Percentiles rank a stretch among this genome's conserved stretches.
Conservation (phyloP, 2,797 vertebrate genomes). For the Cynopterus sphinx region DNA sequence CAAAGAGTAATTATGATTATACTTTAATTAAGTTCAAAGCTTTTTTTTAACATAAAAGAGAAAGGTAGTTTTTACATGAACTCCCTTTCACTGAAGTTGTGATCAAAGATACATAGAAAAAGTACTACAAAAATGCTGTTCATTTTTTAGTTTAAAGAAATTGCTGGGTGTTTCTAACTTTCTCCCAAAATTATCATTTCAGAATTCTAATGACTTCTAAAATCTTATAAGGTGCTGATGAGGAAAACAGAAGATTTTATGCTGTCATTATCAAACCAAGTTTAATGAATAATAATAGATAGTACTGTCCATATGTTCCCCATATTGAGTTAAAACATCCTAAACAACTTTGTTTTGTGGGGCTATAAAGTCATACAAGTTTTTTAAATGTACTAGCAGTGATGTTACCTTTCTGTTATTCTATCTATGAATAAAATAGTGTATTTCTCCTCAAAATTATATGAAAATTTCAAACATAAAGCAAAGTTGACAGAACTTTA, state of each 20-base stretch:
- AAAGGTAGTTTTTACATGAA: neutral
- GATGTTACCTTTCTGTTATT: neutral
- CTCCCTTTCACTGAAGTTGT: neutral
- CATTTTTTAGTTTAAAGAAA: neutral
- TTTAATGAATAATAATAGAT: neutral
- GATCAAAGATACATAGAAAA: neutral
- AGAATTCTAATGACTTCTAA: neutral
- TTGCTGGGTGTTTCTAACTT: neutral
- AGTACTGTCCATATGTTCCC: neutral
- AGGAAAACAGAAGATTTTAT: neutral
- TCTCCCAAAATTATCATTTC: neutral
- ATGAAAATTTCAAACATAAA: neutral
- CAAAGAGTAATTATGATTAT: neutral
- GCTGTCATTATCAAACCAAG: neutral
- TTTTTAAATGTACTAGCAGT: neutral
- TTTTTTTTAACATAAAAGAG: slow-evolving; percentile 25
- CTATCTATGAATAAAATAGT: neutral
- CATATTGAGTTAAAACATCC: neutral
- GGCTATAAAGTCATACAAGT: neutral
- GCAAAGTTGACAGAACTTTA: neutral
- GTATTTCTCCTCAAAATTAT: neutral
- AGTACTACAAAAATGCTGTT: neutral
- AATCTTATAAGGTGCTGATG: neutral
- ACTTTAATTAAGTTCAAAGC: neutral
- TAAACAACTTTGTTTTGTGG: neutral